Evolutionary conservation across 2,888 invertebrate genomes (phyloP).

Genomic region (Ditula angustiorana): DNA sequence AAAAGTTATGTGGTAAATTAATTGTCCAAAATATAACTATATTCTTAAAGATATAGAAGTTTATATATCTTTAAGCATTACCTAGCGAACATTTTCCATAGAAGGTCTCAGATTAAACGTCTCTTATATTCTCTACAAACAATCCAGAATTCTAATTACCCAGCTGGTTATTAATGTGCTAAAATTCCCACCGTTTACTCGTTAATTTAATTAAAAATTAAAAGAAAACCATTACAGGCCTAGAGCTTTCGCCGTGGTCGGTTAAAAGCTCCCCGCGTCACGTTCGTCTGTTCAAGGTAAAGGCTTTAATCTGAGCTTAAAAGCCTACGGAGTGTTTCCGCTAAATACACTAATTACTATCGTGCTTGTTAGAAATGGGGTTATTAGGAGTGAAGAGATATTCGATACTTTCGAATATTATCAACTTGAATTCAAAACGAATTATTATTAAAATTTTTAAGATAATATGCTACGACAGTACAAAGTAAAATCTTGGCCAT

Average conservation of each 20-base stretch:
- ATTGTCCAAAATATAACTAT: too few species aligned
- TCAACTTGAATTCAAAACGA: neutral
- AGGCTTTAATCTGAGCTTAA: constrained; percentile 35
- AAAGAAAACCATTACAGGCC: neutral
- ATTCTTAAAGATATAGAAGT: too few species aligned
- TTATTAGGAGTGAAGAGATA: neutral
- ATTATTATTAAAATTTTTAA: too few species aligned
- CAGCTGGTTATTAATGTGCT: neutral
- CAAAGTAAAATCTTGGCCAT: too few species aligned
- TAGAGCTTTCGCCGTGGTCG: neutral
- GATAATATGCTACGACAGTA: neutral
- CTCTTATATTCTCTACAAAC: neutral
- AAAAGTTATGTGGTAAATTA: too few species aligned
- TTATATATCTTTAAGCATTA: too few species aligned
- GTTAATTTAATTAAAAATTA: neutral
- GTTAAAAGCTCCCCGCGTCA: constrained; percentile 17
- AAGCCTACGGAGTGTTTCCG: constrained; percentile 34
- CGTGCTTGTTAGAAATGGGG: constrained; percentile 21
- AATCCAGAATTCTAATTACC: neutral
- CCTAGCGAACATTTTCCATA: too few species aligned
- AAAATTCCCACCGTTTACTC: neutral
- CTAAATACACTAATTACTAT: constrained; percentile 39
- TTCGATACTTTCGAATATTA: constrained; percentile 12
- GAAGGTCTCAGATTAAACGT: too few species aligned
- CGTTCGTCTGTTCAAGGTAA: constrained; percentile 24